Evolutionary conservation across 2,113 vertebrate genomes (phyloP).

Genomic region (Semnornis frantzii): DNA sequence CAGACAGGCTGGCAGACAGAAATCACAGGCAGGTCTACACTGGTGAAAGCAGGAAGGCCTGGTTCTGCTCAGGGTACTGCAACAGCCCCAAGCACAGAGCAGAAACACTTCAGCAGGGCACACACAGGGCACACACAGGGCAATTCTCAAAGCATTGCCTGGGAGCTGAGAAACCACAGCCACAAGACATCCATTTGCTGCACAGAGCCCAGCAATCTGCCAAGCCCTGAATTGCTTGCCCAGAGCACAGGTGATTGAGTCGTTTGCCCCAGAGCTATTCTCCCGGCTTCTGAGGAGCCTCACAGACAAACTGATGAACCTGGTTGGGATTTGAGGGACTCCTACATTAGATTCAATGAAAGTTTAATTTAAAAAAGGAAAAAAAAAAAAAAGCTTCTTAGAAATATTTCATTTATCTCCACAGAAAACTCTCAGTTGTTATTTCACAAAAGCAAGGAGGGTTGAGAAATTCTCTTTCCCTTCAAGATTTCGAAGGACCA

Average conservation of each 20-base stretch:
- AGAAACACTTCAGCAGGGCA: rapidly evolving
- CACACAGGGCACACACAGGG: rapidly evolving
- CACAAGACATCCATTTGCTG: rapidly evolving
- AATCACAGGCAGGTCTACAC: neutral
- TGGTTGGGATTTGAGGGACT: neutral
- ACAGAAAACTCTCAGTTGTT: neutral
- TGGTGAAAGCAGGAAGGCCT: neutral
- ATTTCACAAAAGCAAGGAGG: neutral
- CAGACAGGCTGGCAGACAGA: neutral
- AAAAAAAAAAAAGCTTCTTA: neutral
- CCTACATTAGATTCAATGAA: neutral
- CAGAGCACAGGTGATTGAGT: neutral
- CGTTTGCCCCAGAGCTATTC: neutral
- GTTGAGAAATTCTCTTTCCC: neutral
- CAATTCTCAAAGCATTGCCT: neutral
- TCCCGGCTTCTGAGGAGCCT: neutral
- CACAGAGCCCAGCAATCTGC: neutral
- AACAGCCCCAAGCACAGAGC: neutral
- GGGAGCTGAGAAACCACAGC: neutral
- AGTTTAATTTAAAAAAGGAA: neutral
- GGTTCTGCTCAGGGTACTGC: neutral
- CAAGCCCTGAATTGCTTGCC: neutral
- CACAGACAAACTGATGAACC: neutral
- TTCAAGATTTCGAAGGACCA: neutral
- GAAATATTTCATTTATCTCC: neutral